phyloP scores from a whole-genome alignment of 2,113 vertebrate species.

The Oreocharis arfaki region DNA sequence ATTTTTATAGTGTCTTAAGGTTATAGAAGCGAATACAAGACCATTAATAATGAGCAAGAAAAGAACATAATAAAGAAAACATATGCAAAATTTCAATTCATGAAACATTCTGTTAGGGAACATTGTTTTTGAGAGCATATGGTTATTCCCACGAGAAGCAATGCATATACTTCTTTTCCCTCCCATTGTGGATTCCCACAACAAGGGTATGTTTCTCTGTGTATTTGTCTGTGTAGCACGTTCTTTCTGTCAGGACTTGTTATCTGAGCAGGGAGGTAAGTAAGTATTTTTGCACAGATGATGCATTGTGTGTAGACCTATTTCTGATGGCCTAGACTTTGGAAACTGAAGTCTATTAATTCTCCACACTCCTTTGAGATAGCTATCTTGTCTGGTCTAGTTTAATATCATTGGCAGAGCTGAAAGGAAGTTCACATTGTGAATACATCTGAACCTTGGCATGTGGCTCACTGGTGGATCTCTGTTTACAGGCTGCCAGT shows the following conservation, averaged over 20 bases:
- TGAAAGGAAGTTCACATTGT: constrained; percentile 54
- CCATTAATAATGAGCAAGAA: constrained; percentile 58
- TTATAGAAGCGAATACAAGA: constrained; percentile 55
- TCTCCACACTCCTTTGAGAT: constrained; percentile 34
- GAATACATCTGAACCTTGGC: constrained; percentile 37
- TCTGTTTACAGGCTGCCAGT: constrained; percentile 48
- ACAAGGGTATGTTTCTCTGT: background rate
- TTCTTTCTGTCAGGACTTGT: constrained; percentile 17
- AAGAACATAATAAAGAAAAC: constrained; percentile 58
- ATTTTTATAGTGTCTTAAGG: constrained; percentile 61
- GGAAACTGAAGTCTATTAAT: constrained; percentile 46
- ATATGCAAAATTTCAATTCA: constrained; percentile 42
- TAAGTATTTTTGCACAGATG: constrained; percentile 11
- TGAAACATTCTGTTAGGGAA: constrained; percentile 10
- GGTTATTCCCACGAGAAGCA: constrained; percentile 45
- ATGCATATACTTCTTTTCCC: background rate
- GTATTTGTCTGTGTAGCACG: background rate
- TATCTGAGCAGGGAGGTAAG: background rate
- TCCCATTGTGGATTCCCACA: constrained; percentile 8
- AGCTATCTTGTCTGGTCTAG: constrained; percentile 48
- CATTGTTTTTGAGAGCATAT: constrained; percentile 15
- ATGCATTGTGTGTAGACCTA: background rate
- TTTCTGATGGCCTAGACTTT: constrained; percentile 23
- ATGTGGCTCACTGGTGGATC: background rate
- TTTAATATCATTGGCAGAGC: constrained; percentile 53